These are phyloP conservation scores for Diarsia mendica DNA, from an alignment of 2,888 invertebrate genomes.

Conservation along the genomic window DNA sequence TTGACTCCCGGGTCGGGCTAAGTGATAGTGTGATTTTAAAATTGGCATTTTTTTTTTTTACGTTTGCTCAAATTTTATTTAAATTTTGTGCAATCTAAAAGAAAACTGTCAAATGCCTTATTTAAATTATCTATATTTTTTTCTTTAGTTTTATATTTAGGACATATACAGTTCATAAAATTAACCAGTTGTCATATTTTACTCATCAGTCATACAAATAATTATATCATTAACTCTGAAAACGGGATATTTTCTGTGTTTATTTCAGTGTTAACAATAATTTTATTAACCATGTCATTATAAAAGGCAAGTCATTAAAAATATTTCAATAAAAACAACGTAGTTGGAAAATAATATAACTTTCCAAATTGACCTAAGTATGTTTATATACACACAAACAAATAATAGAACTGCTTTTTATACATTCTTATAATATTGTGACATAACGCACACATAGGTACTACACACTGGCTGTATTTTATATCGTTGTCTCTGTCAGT, in stretches of 20 bases:
- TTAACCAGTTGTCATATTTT: neutral
- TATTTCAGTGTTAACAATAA: too few species aligned
- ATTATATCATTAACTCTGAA: too few species aligned
- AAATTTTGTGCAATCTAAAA: neutral
- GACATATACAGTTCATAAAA: neutral
- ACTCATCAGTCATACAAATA: neutral
- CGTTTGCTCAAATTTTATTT: neutral
- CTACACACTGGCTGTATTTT: neutral
- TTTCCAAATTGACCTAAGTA: constrained; percentile 4
- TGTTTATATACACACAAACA: neutral
- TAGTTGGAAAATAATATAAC: constrained; percentile 1
- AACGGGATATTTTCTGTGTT: too few species aligned
- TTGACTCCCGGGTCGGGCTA: neutral
- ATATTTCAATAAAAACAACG: neutral
- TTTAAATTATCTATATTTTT: neutral
- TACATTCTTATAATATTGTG: too few species aligned
- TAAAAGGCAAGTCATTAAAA: neutral
- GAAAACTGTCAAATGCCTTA: neutral
- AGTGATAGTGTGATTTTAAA: neutral
- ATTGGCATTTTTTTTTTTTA: neutral
- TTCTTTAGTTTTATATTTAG: neutral
- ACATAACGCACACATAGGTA: neutral
- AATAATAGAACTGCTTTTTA: neutral
- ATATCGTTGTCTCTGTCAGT: neutral
- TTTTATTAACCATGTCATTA: too few species aligned